These are phyloP conservation scores for Epizoanthus scotinus DNA, from an alignment of 92 coral and sea anemone genomes.

Conservation along the genomic window DNA sequence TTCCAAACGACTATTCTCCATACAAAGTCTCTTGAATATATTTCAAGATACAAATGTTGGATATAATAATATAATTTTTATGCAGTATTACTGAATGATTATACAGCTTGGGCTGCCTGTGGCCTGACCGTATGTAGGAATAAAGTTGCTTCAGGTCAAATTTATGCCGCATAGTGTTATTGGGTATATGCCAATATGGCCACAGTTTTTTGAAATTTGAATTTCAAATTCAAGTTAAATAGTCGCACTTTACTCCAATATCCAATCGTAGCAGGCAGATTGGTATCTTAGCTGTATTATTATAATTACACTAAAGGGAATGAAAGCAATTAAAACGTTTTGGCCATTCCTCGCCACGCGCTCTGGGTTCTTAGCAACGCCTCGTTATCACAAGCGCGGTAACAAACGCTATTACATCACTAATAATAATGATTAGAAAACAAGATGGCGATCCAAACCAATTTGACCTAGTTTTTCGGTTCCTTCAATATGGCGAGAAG, in stretches of 20 bases:
- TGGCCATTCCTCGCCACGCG: slow-evolving; percentile 27
- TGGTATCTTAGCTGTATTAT: neutral
- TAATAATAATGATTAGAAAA: neutral
- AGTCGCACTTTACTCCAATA: neutral
- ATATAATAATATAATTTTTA: too few species aligned
- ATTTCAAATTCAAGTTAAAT: neutral
- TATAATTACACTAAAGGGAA: neutral
- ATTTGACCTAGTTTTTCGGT: neutral
- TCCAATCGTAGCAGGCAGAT: neutral
- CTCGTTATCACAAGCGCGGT: neutral
- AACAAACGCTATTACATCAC: slow-evolving; percentile 28
- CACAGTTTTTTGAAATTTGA: neutral
- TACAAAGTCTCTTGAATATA: too few species aligned
- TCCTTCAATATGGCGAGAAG: slow-evolving; percentile 16
- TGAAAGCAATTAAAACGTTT: neutral
- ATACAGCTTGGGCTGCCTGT: too few species aligned
- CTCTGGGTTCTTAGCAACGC: slow-evolving; percentile 23
- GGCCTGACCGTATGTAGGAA: too few species aligned
- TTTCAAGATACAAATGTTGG: too few species aligned
- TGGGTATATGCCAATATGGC: too few species aligned
- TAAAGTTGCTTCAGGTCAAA: too few species aligned
- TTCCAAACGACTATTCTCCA: too few species aligned
- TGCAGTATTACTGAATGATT: too few species aligned
- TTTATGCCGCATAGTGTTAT: too few species aligned
- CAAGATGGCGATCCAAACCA: slow-evolving; percentile 4